phyloP scores from a whole-genome alignment of 2,113 vertebrate genomes.

The Cinclus cinclus region DNA sequence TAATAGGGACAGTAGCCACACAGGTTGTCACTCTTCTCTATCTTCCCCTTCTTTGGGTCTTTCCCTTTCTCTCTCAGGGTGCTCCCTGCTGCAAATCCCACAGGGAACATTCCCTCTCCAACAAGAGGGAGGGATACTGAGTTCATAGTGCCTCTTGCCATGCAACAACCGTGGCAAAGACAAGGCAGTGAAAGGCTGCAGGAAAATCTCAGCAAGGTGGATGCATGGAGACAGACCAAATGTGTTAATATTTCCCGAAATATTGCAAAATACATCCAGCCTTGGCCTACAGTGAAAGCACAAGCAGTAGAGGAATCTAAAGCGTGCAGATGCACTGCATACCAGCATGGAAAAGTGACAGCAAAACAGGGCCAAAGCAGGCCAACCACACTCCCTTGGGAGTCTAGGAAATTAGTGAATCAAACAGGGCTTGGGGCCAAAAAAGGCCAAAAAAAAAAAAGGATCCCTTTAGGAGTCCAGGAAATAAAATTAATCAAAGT shows the following conservation, averaged over 20 bases:
- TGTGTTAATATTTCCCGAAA: background rate
- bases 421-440: conserved; percentile 56
- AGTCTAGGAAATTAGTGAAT: conserved; percentile 65
- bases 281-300: conserved; percentile 6
- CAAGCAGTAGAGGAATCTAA: conserved; percentile 31
- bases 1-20: accelerated
- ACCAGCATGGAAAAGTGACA: conserved; percentile 53
- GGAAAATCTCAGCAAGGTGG: conserved; percentile 26
- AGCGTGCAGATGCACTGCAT: conserved; percentile 45
- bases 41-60: background rate
- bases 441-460: conserved; percentile 35
- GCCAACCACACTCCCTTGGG: conserved; percentile 54
- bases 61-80: background rate
- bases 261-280: conserved; percentile 31
- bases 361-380: conserved; percentile 36
- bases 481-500: conserved; percentile 65
- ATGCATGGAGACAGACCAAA: background rate
- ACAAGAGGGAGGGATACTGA: background rate
- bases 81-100: background rate
- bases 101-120: background rate
- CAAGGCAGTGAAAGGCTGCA: background rate
- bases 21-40: background rate
- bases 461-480: conserved; percentile 38
- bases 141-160: background rate
- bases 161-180: background rate